Evolutionary conservation across 2,113 vertebrate genomes (phyloP), one percentile per base, ranked within the genome.

Genomic region (Scomber japonicus): DNA sequence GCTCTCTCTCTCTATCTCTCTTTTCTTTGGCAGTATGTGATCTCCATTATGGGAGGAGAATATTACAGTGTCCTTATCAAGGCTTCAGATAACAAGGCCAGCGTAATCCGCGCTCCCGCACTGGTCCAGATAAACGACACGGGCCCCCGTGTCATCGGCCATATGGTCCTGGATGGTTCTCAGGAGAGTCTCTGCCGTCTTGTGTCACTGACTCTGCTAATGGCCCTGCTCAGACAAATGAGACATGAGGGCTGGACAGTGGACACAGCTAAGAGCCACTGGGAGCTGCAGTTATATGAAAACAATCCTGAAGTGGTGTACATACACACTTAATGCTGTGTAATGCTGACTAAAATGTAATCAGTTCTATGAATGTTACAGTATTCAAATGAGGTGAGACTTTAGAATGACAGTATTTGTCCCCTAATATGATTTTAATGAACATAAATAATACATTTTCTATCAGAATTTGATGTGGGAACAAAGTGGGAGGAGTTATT

Each of bases 11-110:
- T 30, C 45, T 57, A 40, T 71, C 59, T 49, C 50, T 40, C 57
- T 14, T 65, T 30, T 62, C 60, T 80, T 80, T 71, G 27, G 68
- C 50, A n/a, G 48, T 65, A 68, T 84, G 55, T 78, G 80, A 90
- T 87, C 75, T 84, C 84, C 71, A 74, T 78, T 74, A 86, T 27
- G 27, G 62, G 13, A 57, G 71, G 51, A 64, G 64, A 78, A 85
- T 82, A 86, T 88, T 80, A 88, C 87, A 82, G 63, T 40, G 51
- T 62, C 68, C 62, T 84, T 79, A 75, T 80, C 53, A 61, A 83
- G 82, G 77, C 74, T 82, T 71, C 31, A 65, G 70, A 89, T 89
- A 76, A 88, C 60, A 63, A 68, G 65, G 65, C 65, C 31, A 19
- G 14, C 0, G 50, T 81, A 60, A 78, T 73, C 63, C 2, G 3